phyloP scores from a whole-genome alignment of 2,113 vertebrate genomes.

The Ceratotherium simum region DNA sequence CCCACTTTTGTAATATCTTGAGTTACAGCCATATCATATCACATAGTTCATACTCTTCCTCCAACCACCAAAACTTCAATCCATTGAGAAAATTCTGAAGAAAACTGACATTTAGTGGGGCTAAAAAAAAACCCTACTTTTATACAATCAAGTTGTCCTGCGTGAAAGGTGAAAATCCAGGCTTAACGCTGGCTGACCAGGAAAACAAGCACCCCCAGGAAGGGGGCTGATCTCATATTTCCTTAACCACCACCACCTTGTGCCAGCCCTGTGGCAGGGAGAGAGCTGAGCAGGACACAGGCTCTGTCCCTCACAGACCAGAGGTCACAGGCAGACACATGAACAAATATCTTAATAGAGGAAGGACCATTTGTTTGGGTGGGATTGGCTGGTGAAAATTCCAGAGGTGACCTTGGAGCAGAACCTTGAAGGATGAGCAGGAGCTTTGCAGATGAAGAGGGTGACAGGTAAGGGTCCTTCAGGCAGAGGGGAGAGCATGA shows the following conservation, averaged over 20 bases:
- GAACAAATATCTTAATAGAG: background rate
- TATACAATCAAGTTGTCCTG: background rate
- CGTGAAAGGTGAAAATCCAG: background rate
- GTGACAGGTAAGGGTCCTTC: background rate
- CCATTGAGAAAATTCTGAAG: slow-evolving; percentile 31
- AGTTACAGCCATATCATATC: background rate
- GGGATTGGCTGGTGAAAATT: background rate
- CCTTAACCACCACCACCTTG: background rate
- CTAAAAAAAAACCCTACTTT: background rate
- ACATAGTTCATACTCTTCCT: background rate
- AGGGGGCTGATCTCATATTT: background rate
- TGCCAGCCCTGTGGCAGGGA: background rate
- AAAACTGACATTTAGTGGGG: background rate
- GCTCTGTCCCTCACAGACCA: background rate
- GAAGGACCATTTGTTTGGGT: background rate
- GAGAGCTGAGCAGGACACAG: background rate
- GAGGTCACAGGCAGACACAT: background rate
- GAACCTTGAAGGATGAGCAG: background rate
- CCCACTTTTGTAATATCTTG: background rate
- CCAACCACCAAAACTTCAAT: background rate
- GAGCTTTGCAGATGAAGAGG: background rate
- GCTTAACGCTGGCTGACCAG: background rate
- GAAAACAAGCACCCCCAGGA: background rate
- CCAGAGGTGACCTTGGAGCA: background rate
- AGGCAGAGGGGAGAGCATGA: background rate